phyloP scores from a whole-genome alignment of 2,113 vertebrate species.

The Tursiops truncatus region DNA sequence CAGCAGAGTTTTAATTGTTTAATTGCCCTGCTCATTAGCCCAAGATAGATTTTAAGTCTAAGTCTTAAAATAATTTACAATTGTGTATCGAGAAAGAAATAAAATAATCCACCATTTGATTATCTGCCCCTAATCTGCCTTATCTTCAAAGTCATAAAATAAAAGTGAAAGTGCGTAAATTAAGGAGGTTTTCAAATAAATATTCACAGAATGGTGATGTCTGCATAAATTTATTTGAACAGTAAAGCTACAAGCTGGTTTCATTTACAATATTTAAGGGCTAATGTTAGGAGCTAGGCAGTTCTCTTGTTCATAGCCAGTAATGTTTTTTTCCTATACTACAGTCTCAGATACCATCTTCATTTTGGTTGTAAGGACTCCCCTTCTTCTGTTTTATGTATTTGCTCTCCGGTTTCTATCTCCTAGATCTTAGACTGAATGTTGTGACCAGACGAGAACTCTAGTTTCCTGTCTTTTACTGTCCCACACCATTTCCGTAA shows the following conservation, averaged over 20 bases:
- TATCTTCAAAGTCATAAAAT: background rate
- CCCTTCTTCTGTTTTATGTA: background rate
- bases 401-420: background rate
- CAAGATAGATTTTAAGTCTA: conserved; percentile 5
- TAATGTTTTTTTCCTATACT: background rate
- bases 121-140: background rate
- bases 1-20: background rate
- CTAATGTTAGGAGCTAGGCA: background rate
- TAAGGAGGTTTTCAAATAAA: background rate
- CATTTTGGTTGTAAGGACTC: background rate
- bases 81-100: background rate
- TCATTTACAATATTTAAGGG: background rate
- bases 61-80: conserved; percentile 9
- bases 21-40: background rate
- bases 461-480: background rate
- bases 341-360: background rate
- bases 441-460: background rate
- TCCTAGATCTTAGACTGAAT: background rate
- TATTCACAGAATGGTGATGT: background rate
- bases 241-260: background rate
- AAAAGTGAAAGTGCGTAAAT: background rate
- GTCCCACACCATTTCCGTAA: background rate
- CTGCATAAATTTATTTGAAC: background rate
- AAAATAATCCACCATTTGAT: background rate
- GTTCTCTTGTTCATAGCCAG: background rate